A percentile compares a stretch with the other conserved stretches of the same genome.
These are phyloP conservation scores for Globia sparganii DNA, from an alignment of 2,888 invertebrate genomes.

Conservation along the genomic window DNA sequence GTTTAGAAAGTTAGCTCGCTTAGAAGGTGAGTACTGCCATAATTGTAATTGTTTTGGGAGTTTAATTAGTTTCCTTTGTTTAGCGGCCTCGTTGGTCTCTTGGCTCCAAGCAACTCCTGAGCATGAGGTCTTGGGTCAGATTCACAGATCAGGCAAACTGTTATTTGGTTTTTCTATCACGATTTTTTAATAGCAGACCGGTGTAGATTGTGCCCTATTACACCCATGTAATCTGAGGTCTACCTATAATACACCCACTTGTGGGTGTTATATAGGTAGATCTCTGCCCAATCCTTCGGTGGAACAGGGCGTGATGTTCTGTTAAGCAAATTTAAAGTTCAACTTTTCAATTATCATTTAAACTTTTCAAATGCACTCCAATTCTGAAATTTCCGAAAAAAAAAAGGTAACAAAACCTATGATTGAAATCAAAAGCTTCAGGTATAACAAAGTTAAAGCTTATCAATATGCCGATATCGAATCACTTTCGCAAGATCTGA, in stretches of 20 bases:
- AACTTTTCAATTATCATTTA: not conserved
- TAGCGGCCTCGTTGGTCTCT: not conserved
- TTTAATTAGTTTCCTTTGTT: conserved; percentile 9
- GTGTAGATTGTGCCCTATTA: not conserved
- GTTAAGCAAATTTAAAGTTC: not conserved
- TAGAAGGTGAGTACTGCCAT: not conserved
- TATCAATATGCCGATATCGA: conserved; percentile 6
- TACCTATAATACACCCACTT: too few relatives aligned
- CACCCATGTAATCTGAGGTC: too few relatives aligned
- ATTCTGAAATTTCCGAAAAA: not conserved
- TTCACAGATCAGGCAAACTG: not conserved
- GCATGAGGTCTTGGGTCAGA: not conserved
- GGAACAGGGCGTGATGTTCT: not conserved
- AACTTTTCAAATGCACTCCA: not conserved
- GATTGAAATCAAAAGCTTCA: conserved; percentile 6
- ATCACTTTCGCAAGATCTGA: conserved; percentile 35
- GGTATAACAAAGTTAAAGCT: not conserved
- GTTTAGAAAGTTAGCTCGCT: conserved; percentile 34
- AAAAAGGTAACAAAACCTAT: not conserved
- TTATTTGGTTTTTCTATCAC: not conserved
- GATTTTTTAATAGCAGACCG: not conserved
- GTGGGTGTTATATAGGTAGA: too few relatives aligned
- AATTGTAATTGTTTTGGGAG: conserved; percentile 9
- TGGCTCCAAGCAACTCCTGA: not conserved
- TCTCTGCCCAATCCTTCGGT: not conserved